Conservation (phyloP, 2,113 vertebrate species). For the Hassar affinis region DNA sequence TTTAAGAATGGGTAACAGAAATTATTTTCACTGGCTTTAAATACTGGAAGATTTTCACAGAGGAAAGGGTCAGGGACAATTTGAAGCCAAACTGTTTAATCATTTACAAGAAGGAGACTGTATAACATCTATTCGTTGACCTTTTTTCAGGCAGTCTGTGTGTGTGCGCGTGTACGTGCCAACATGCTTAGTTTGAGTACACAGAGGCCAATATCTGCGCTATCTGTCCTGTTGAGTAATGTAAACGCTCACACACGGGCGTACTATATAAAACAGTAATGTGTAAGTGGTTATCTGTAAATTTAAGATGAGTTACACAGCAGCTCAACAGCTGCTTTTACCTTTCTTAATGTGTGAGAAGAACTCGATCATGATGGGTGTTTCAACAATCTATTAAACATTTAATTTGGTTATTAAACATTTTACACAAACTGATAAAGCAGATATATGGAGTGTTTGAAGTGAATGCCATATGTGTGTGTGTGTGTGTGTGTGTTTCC, state of each 20-base stretch:
- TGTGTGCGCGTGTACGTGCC: not conserved
- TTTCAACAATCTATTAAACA: conserved; percentile 29
- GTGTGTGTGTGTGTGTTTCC: not conserved
- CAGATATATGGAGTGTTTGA: conserved; percentile 6
- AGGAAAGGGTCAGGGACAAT: conserved; percentile 38
- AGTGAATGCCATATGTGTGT: conserved; percentile 22
- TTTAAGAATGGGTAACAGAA: conserved; percentile 33
- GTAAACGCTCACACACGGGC: not conserved
- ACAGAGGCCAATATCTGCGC: not conserved
- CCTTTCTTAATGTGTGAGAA: conserved; percentile 9
- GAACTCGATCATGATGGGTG: conserved; percentile 11
- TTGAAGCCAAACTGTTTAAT: conserved; percentile 40
- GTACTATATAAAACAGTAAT: conserved; percentile 7
- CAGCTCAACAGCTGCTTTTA: conserved; percentile 2
- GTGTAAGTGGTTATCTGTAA: not conserved
- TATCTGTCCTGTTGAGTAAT: not conserved
- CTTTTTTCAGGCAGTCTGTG: conserved; percentile 15
- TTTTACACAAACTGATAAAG: conserved; percentile 37
- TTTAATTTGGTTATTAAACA: conserved; percentile 43
- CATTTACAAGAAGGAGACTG: conserved; percentile 43
- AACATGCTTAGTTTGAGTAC: conserved; percentile 10
- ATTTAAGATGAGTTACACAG: not conserved
- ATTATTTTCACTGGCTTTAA: conserved; percentile 54
- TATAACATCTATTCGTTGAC: conserved; percentile 31
- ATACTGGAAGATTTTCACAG: conserved; percentile 47